Percentiles rank a stretch among this genome's conserved stretches.
phyloP scores from a whole-genome alignment of 92 coral and sea anemone species.

The Porites divaricata region DNA sequence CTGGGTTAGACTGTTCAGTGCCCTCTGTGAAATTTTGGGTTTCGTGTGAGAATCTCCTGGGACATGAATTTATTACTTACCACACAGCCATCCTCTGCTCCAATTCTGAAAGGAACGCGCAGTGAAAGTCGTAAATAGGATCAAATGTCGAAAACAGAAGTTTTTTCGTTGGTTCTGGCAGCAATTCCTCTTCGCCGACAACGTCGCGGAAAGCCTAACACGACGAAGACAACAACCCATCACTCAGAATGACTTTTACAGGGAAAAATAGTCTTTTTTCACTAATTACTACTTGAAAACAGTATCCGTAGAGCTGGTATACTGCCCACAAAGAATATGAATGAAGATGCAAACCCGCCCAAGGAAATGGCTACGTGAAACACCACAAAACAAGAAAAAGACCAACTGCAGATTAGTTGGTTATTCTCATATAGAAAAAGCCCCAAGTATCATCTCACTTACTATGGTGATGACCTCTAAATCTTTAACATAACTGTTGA shows the following conservation, averaged over 20 bases:
- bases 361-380: too few relatives aligned
- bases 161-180: slow-evolving; percentile 86
- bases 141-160: slow-evolving; percentile 92
- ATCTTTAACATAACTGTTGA: slow-evolving; percentile 86
- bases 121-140: slow-evolving; percentile 96
- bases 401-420: too few relatives aligned
- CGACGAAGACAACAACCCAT: background rate
- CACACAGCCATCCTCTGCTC: slow-evolving; percentile 89
- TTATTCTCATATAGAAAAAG: too few relatives aligned
- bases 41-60: too few relatives aligned
- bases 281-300: too few relatives aligned
- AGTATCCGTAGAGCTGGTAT: too few relatives aligned
- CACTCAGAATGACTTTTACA: background rate
- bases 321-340: too few relatives aligned
- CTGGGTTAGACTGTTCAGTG: too few relatives aligned
- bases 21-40: too few relatives aligned
- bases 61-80: slow-evolving; percentile 42
- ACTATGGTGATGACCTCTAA: slow-evolving; percentile 96
- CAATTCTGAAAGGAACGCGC: slow-evolving; percentile 88
- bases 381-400: too few relatives aligned
- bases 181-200: slow-evolving; percentile 73
- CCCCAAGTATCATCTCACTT: slow-evolving; percentile 33
- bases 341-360: too few relatives aligned
- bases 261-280: too few relatives aligned
- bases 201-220: slow-evolving; percentile 92